Base-by-base conservation (phyloP, 30 jellyfish, hydroid and myxozoan species). In the Aurelia aurita region DNA sequence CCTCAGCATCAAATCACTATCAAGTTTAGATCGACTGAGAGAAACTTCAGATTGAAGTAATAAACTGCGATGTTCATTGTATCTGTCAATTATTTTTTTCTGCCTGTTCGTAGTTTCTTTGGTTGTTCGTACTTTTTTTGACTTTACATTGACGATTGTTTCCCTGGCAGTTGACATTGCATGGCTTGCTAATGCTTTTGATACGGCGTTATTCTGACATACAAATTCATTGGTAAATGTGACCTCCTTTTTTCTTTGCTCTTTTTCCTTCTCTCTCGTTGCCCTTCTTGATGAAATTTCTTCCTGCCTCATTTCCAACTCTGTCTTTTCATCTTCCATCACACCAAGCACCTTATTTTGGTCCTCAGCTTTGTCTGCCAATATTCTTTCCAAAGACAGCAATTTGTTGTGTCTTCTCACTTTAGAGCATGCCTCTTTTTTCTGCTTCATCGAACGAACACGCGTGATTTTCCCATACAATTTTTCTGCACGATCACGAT, bases 401-500 rank as follows among this genome's bases (percentile, higher is more conserved):
- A 43, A 58, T 46, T 77, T 76, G 22, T 27, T 58, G 59, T 77
- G 87, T 16, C 34, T 60, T 59, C 59, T 47, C 74, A 47, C 35
- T 16, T 16, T 31, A 9, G 31, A 49, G 22, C 61, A 51, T 43
- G 25, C 22, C 20, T 87, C 90, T 15, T 86, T 55, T 22, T 57
- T 70, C 47, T 57, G 87, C 59, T 69, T 77, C 80, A 74, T 68
- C n/a, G 57, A 27, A 7, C 84, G 86, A 60, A 74, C 85, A 4
- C 64, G 90, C 16, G 60, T 44, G 32, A 72, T 10, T 61, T 64
- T 87, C 28, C 69, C 78, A 2, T 49, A 8, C 76, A 54, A n/a
- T 27, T 27, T 44, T 43, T 84, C 89, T 6, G 93, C 88, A 3
- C 90, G 85, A 45, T 84, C 89, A 2, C 97, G 91, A 57, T 92